Conservation (phyloP, 2,888 invertebrate genomes). For the Sinodicranocentrus sp. region DNA sequence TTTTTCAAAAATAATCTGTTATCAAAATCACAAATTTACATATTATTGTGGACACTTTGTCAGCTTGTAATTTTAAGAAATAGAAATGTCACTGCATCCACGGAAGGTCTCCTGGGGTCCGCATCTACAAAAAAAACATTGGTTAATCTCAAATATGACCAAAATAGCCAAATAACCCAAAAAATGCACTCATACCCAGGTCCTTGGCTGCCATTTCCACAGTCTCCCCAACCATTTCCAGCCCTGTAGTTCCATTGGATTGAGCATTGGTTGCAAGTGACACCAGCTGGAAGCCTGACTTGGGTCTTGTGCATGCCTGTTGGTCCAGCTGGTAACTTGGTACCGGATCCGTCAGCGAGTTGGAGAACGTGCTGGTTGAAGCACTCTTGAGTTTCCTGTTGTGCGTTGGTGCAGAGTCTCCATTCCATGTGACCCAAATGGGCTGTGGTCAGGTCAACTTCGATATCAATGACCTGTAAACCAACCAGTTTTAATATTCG, state of each 20-base stretch:
- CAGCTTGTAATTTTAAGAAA: background rate
- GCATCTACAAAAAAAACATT: background rate
- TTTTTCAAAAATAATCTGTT: too few relatives aligned
- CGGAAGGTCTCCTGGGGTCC: conserved; percentile 22
- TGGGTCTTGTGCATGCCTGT: conserved; percentile 48
- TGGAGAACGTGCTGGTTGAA: conserved; percentile 56
- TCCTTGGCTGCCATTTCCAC: conserved; percentile 34
- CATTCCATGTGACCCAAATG: conserved; percentile 57
- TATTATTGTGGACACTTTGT: too few relatives aligned
- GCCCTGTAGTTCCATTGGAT: conserved; percentile 44
- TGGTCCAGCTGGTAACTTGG: conserved; percentile 76
- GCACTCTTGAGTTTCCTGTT: conserved; percentile 44
- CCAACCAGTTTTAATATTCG: background rate
- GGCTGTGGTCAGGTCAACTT: conserved; percentile 35
- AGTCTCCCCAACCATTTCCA: conserved; percentile 48
- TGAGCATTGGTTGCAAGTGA: conserved; percentile 71
- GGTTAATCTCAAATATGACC: too few relatives aligned
- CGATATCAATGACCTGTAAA: conserved; percentile 40
- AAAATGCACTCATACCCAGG: conserved; percentile 29
- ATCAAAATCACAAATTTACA: too few relatives aligned
- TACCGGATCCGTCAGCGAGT: conserved; percentile 77
- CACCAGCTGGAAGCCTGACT: conserved; percentile 73
- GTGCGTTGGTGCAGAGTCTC: conserved; percentile 52
- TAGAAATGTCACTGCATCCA: conserved; percentile 2
- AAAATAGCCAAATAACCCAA: too few relatives aligned